phyloP scores from a whole-genome alignment of 2,113 vertebrate species.

The Rallus limicola region DNA sequence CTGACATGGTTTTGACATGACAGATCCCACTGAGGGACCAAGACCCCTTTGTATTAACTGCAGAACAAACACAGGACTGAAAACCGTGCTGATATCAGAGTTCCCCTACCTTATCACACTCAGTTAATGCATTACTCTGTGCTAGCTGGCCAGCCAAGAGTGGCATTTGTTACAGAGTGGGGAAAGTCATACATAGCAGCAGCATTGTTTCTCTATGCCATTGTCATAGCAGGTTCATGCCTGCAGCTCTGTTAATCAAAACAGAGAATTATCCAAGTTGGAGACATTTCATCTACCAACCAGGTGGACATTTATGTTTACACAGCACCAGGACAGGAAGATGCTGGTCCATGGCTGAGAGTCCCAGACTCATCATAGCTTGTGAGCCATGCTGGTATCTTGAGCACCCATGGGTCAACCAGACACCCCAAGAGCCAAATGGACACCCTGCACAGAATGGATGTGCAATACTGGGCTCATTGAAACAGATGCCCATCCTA shows the following conservation, averaged over 20 bases:
- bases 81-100: background rate
- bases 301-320: background rate
- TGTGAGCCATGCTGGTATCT: background rate
- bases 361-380: background rate
- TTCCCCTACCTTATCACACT: constrained; percentile 34
- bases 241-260: background rate
- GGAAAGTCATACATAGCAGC: background rate
- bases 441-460: background rate
- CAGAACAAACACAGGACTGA: constrained; percentile 45
- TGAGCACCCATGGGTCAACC: background rate
- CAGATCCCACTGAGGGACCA: background rate
- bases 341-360: background rate
- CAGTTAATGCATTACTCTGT: constrained; percentile 18
- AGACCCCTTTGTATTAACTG: constrained; percentile 32
- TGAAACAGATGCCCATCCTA: background rate
- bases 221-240: background rate
- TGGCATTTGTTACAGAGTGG: background rate
- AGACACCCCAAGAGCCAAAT: background rate
- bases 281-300: background rate
- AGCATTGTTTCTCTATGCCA: background rate
- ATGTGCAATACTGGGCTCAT: background rate
- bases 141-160: background rate
- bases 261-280: background rate
- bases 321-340: background rate
- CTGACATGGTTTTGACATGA: constrained; percentile 22